These are phyloP conservation scores for Clepsis dumicolana DNA, from an alignment of 2,888 invertebrate species.

Conservation along the genomic window DNA sequence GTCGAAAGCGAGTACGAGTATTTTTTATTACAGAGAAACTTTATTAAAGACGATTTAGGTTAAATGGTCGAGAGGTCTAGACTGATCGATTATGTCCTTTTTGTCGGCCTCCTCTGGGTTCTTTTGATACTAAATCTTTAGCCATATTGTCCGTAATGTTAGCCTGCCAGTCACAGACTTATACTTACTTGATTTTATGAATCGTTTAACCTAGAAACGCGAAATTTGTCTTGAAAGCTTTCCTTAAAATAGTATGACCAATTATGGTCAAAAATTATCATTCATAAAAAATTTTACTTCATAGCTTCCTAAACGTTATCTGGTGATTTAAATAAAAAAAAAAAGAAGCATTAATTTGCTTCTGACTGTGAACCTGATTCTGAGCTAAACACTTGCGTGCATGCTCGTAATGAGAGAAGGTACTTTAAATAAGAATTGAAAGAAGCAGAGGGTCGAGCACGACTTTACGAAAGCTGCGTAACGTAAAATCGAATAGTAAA, in stretches of 20 bases:
- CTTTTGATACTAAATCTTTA: slow-evolving; percentile 28
- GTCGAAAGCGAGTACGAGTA: slow-evolving; percentile 47
- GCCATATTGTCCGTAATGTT: slow-evolving; percentile 29
- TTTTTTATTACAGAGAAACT: slow-evolving; percentile 25
- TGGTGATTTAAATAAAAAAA: slow-evolving; percentile 20
- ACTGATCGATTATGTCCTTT: slow-evolving; percentile 42
- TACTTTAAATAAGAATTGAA: slow-evolving; percentile 18
- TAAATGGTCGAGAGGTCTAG: slow-evolving; percentile 54
- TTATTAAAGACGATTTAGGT: slow-evolving; percentile 53
- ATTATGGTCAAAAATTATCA: slow-evolving; percentile 18
- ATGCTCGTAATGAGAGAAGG: slow-evolving; percentile 15
- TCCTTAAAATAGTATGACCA: slow-evolving; percentile 34
- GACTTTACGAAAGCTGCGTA: too few species aligned
- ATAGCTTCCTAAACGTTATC: slow-evolving; percentile 12
- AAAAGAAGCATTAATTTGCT: background rate
- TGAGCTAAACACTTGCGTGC: slow-evolving; percentile 9
- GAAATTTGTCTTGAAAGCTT: slow-evolving; percentile 31
- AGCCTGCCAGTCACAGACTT: slow-evolving; percentile 40
- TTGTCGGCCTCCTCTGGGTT: slow-evolving; percentile 23
- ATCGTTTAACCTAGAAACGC: slow-evolving; percentile 39
- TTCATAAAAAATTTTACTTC: slow-evolving; percentile 19
- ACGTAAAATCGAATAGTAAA: too few species aligned
- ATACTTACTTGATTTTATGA: slow-evolving; percentile 42
- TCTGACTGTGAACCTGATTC: slow-evolving; percentile 5
- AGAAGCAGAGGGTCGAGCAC: too few species aligned